These are phyloP conservation scores for Callionymus lyra DNA, from an alignment of 2,113 vertebrate genomes.

Conservation along the genomic window DNA sequence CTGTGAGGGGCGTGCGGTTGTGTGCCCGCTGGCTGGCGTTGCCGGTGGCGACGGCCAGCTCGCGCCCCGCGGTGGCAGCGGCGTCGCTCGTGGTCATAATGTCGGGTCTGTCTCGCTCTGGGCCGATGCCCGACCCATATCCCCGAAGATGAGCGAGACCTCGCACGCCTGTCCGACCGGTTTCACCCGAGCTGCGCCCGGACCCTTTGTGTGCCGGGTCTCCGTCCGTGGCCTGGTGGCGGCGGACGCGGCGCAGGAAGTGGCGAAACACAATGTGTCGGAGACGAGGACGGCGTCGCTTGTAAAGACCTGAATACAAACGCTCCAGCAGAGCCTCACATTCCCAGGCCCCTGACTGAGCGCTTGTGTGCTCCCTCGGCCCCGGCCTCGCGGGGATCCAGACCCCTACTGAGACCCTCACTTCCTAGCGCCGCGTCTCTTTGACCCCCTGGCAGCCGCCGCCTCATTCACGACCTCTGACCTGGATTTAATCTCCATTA, in stretches of 20 bases:
- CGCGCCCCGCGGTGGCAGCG: conserved; percentile 61
- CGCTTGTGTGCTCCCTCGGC: conserved; percentile 57
- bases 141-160: conserved; percentile 61
- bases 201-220: conserved; percentile 36
- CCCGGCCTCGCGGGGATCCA: conserved; percentile 61
- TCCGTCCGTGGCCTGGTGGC: conserved; percentile 20
- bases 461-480: conserved; percentile 49
- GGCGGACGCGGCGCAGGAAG: background rate
- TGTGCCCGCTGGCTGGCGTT: conserved; percentile 63
- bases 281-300: no score
- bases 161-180: conserved; percentile 66
- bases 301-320: conserved; percentile 3
- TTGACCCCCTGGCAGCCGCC: conserved; percentile 50
- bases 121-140: conserved; percentile 54
- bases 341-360: conserved; percentile 62
- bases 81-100: conserved; percentile 58
- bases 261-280: no score
- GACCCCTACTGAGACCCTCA: conserved; percentile 60
- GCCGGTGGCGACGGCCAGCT: conserved; percentile 63
- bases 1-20: conserved; percentile 71
- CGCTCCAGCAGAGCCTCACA: background rate
- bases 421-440: conserved; percentile 54
- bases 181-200: conserved; percentile 52
- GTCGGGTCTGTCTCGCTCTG: conserved; percentile 66
- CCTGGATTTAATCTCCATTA: conserved; percentile 17